phyloP scores from a whole-genome alignment of 2,113 vertebrate genomes.

The Camelus dromedarius region DNA sequence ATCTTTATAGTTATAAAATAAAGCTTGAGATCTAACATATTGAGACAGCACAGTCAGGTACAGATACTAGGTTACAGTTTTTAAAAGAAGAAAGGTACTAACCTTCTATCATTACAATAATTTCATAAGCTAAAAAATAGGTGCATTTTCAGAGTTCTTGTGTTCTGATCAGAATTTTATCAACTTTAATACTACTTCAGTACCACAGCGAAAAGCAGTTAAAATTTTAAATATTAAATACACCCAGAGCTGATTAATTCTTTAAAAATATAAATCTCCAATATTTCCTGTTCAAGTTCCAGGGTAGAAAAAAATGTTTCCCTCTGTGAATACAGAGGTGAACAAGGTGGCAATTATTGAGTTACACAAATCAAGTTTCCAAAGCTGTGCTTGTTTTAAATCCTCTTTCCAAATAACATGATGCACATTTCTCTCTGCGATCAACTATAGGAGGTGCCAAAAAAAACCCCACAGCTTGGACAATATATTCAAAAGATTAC shows the following conservation, averaged over 20 bases:
- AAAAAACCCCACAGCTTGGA: not conserved
- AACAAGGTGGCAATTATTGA: not conserved
- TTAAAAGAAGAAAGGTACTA: not conserved
- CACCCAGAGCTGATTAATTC: not conserved
- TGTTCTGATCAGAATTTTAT: not conserved
- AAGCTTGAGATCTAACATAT: constrained; percentile 12
- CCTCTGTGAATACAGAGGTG: not conserved
- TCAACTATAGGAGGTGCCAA: not conserved
- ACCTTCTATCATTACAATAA: not conserved
- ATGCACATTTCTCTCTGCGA: not conserved
- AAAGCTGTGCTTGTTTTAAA: not conserved
- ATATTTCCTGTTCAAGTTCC: constrained; percentile 21
- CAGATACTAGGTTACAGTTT: not conserved
- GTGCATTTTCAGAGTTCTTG: not conserved
- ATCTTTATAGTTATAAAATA: constrained; percentile 46
- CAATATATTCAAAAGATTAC: not conserved
- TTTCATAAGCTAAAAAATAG: not conserved
- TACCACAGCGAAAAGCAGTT: constrained; percentile 36
- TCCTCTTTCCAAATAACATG: constrained; percentile 5
- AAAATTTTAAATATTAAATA: constrained; percentile 43
- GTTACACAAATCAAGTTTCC: not conserved
- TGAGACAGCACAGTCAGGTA: not conserved
- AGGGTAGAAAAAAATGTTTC: not conserved
- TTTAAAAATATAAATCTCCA: constrained; percentile 47
- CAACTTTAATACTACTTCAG: not conserved